phyloP scores from a whole-genome alignment of 1,140 invertebrate species.

The Rhizoglyphus robini region DNA sequence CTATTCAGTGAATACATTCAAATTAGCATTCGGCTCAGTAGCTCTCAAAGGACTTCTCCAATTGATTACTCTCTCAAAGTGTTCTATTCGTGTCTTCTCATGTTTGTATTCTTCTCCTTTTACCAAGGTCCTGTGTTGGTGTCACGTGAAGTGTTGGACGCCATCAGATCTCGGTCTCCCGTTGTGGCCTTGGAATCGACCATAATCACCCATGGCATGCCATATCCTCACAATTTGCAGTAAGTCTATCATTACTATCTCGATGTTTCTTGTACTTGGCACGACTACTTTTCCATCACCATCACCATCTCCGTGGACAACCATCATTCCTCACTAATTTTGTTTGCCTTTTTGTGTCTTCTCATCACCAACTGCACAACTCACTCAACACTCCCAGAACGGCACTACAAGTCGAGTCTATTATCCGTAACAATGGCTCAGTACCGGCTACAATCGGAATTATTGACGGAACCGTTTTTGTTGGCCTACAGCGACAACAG shows the following conservation, averaged over 20 bases:
- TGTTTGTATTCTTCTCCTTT: neutral
- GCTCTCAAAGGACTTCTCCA: too few species aligned
- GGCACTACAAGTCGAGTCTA: conserved; percentile 62
- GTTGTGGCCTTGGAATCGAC: conserved; percentile 92
- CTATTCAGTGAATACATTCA: too few species aligned
- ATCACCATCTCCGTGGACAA: too few species aligned
- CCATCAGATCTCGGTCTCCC: conserved; percentile 44
- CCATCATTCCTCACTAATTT: neutral
- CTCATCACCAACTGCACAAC: too few species aligned
- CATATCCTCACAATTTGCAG: conserved; percentile 76
- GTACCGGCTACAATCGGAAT: conserved; percentile 88
- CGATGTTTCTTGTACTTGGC: conserved; percentile 14
- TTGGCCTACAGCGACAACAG: conserved; percentile 55
- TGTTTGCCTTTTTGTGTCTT: neutral
- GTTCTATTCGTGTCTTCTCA: too few species aligned
- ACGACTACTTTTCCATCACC: neutral
- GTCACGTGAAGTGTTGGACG: conserved; percentile 36
- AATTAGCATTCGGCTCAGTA: too few species aligned
- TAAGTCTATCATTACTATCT: conserved; percentile 27
- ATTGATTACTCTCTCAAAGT: too few species aligned
- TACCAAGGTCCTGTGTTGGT: neutral
- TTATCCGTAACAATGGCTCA: conserved; percentile 56
- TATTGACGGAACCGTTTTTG: conserved; percentile 61
- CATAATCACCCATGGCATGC: conserved; percentile 97
- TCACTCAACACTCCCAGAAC: too few species aligned